Evolutionary conservation across 2,888 invertebrate species (phyloP).

Genomic region (Meloe dianella): DNA sequence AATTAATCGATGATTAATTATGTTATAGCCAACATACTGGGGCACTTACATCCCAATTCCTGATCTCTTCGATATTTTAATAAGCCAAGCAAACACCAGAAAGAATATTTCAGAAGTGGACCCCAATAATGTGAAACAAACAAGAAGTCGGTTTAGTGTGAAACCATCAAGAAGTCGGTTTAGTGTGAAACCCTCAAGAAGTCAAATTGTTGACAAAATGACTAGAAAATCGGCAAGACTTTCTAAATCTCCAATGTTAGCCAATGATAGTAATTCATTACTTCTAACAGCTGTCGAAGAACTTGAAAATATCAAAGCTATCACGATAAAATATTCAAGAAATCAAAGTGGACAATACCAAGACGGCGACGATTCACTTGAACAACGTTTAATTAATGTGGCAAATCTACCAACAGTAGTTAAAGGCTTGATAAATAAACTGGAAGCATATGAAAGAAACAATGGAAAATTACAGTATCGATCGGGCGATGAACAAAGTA

Average conservation of each 20-base stretch:
- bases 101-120: no score
- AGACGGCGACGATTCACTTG: no score
- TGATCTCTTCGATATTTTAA: neutral
- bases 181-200: no score
- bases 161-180: no score
- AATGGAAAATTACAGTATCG: neutral
- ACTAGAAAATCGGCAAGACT: conserved; percentile 22
- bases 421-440: conserved; percentile 36
- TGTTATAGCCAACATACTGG: neutral
- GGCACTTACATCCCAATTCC: neutral
- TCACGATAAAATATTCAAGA: conserved; percentile 41
- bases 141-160: no score
- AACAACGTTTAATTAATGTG: conserved; percentile 44
- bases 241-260: conserved; percentile 18
- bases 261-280: conserved; percentile 46
- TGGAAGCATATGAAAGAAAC: conserved; percentile 7
- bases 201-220: neutral
- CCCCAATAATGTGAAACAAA: no score
- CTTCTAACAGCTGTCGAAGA: conserved; percentile 48
- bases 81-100: no score
- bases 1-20: neutral
- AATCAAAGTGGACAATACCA: no score
- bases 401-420: conserved; percentile 45
- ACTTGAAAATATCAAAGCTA: conserved; percentile 49
- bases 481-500: neutral